phyloP scores from a whole-genome alignment of 2,888 invertebrate genomes.

The Pollenia griseotomentosa region DNA sequence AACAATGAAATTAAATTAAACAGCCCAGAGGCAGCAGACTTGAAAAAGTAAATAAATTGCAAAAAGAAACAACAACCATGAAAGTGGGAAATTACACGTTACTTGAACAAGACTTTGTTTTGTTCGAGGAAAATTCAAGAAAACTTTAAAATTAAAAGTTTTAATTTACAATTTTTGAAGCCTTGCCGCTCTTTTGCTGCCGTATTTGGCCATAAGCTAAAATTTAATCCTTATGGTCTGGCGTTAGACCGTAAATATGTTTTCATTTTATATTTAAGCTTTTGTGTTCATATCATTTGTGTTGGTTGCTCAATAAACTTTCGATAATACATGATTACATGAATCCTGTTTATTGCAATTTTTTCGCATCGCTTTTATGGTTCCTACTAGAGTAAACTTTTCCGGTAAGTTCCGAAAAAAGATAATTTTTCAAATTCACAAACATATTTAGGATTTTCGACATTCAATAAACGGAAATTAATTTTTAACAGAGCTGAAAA shows the following conservation, averaged over 20 bases:
- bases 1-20: conserved; percentile 29
- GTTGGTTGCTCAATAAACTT: not conserved
- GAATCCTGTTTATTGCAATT: not conserved
- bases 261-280: conserved; percentile 19
- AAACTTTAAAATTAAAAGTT: conserved; percentile 22
- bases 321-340: conserved; percentile 14
- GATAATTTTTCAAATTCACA: too few species aligned
- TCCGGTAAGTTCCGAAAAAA: too few species aligned
- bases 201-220: not conserved
- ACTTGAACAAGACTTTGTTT: conserved; percentile 18
- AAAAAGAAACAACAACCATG: conserved; percentile 26
- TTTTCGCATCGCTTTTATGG: too few species aligned
- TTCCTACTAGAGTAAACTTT: too few species aligned
- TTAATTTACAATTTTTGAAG: conserved; percentile 22
- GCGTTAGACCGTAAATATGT: not conserved
- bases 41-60: conserved; percentile 24
- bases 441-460: too few species aligned
- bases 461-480: too few species aligned
- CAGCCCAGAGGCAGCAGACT: conserved; percentile 32
- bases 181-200: not conserved
- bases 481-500: too few species aligned
- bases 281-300: conserved; percentile 20
- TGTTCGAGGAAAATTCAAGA: not conserved
- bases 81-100: conserved; percentile 41
- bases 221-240: not conserved